Evolutionary conservation across 2,888 invertebrate species (phyloP).

Genomic region (Idaea straminata): DNA sequence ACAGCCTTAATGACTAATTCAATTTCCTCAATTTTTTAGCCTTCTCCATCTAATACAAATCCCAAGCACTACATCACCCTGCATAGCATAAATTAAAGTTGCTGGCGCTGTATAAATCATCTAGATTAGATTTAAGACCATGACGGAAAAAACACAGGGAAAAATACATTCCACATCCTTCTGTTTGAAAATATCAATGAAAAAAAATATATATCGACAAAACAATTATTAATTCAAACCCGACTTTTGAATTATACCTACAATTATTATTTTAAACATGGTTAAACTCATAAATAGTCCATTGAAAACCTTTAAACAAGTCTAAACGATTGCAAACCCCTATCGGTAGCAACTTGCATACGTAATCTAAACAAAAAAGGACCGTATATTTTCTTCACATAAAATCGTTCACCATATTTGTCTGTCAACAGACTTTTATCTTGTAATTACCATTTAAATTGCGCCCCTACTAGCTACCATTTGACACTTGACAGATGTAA

Average conservation of each 20-base stretch:
- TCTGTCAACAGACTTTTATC: slow-evolving; percentile 25
- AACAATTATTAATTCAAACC: neutral
- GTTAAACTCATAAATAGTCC: neutral
- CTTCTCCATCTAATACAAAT: too few relatives aligned
- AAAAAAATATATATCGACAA: too few relatives aligned
- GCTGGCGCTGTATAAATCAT: too few relatives aligned
- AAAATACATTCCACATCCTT: too few relatives aligned
- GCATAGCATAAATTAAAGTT: too few relatives aligned
- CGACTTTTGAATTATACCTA: neutral
- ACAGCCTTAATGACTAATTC: too few relatives aligned
- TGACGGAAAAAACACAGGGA: too few relatives aligned
- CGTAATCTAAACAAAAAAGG: neutral
- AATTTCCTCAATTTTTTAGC: too few relatives aligned
- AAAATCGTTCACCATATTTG: slow-evolving; percentile 37
- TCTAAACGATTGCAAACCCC: neutral
- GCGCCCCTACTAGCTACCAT: slow-evolving; percentile 65
- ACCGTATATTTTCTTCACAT: slow-evolving; percentile 11
- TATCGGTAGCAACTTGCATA: neutral
- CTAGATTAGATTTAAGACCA: too few relatives aligned
- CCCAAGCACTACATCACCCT: too few relatives aligned
- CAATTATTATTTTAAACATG: neutral
- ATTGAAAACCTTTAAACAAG: neutral
- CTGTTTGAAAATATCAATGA: too few relatives aligned
- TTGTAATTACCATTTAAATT: slow-evolving; percentile 77
- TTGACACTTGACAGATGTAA: slow-evolving; percentile 79